A percentile compares a stretch with the other conserved stretches of the same genome.
Evolutionary conservation across 2,888 invertebrate species (phyloP).

Genomic region (Diplazon laetatorius): DNA sequence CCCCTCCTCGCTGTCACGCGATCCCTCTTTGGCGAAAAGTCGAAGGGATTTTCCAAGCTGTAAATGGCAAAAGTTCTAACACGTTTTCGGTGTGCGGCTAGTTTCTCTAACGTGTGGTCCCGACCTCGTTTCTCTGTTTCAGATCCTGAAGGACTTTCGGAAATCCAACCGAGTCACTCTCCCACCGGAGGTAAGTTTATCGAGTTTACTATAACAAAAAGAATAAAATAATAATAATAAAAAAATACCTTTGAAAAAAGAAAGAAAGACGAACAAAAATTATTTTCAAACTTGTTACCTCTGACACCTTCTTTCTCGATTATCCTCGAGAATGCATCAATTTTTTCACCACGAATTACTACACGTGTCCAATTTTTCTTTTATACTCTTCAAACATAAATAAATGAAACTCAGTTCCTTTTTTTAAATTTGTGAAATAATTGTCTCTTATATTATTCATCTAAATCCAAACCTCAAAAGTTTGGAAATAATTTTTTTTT

Average conservation of each 20-base stretch:
- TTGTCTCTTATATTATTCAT: no score
- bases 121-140: slow-evolving; percentile 69
- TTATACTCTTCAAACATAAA: background rate
- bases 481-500: no score
- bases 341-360: background rate
- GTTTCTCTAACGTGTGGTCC: slow-evolving; percentile 45
- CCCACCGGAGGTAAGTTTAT: slow-evolving; percentile 70
- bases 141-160: slow-evolving; percentile 70
- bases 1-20: slow-evolving; percentile 66
- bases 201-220: background rate
- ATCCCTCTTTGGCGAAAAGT: slow-evolving; percentile 66
- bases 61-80: slow-evolving; percentile 78
- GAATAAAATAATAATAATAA: background rate
- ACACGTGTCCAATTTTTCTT: background rate
- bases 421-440: no score
- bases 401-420: background rate
- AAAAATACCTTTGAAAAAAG: no score
- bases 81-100: slow-evolving; percentile 45
- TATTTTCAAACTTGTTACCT: background rate
- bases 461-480: no score
- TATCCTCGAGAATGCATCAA: background rate
- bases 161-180: slow-evolving; percentile 57
- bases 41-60: slow-evolving; percentile 72
- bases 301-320: background rate
- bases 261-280: background rate